Percentiles rank a stretch among this genome's conserved stretches.
Conservation (phyloP, 1,140 invertebrate species). For the Zaprionus nigranus region DNA sequence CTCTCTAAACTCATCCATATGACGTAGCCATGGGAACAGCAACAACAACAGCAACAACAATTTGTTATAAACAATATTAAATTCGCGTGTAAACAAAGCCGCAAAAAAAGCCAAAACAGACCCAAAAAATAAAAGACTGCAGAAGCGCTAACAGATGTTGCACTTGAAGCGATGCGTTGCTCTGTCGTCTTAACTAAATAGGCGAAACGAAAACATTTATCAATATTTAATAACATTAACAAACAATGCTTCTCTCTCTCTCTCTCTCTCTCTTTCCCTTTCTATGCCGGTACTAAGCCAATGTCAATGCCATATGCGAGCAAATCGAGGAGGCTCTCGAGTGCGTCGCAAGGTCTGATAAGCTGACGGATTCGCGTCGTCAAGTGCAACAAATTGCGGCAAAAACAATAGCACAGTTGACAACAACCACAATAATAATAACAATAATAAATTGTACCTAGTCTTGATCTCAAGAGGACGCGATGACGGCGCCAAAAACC, state of each 20-base stretch:
- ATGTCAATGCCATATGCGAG: conserved; percentile 40
- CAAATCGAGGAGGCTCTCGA: conserved; percentile 41
- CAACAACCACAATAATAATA: conserved; percentile 13
- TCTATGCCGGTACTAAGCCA: conserved; percentile 24
- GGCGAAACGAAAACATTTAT: conserved; percentile 47
- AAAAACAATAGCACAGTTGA: not conserved
- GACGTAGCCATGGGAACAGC: conserved; percentile 24
- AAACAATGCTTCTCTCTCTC: not conserved
- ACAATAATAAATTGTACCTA: conserved; percentile 28
- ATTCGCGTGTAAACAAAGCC: conserved; percentile 61
- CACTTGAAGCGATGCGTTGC: conserved; percentile 47
- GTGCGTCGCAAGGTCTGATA: conserved; percentile 60
- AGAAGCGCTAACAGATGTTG: conserved; percentile 70
- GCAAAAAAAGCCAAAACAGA: not conserved
- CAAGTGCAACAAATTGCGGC: conserved; percentile 50
- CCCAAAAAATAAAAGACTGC: conserved; percentile 31
- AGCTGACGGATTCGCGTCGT: conserved; percentile 32
- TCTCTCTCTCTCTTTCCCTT: not conserved
- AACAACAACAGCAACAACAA: not conserved
- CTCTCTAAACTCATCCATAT: conserved; percentile 25
- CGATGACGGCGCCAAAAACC: conserved; percentile 53
- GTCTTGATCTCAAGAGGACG: conserved; percentile 46
- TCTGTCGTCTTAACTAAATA: conserved; percentile 64
- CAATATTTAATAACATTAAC: conserved; percentile 44
- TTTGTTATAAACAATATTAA: conserved; percentile 11